Base-by-base conservation (phyloP, 2,888 invertebrate genomes). In the Digitonthophagus gazella region DNA sequence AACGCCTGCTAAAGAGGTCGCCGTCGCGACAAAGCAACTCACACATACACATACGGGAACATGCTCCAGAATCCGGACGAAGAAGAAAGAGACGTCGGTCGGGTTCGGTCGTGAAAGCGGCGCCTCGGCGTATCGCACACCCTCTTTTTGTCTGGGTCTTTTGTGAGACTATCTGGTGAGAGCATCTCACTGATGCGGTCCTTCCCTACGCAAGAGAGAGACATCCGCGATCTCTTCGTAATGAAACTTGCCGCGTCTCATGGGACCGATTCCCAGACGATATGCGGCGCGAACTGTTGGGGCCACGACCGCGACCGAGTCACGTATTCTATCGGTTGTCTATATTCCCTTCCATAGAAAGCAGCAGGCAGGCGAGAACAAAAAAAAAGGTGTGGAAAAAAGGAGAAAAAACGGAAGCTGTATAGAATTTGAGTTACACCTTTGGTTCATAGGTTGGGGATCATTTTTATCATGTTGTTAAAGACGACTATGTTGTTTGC, bases 151-250 rank as follows among this genome's bases (percentile, higher is more conserved):
- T 61, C 16, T 44, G 58, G 19, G 18, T 67, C 18, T 63, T 58
- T 28, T 63, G 54, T 44, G 19, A 54, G 28, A 54, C 44, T 28
- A 55, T 44, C 67, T 44, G 63, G 16, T 18, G 19, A 18, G 18
- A 58, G 55, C 58, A 66, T 58, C 58, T 58, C 58, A 58, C 58
- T 58, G 28, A 11, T 20, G 66, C 22, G 22, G 67, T 67, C 63
- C 61, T 63, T 61, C 63, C 64, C 67, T 20, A 63, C 63, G 63
- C 67, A 67, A 67, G 63, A 67, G 67, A 56, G 61, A 63, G 67
- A 67, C 61, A 66, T 66, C 58, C 44, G 61, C 56, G 55, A 63
- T 67, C 61, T 63, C 56, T 20, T 44, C 28, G 28, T 44, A 44
- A 44, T 44, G 28, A 44, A 44, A 44, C 28, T 44, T 44, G 28